Evolutionary conservation across 2,888 invertebrate genomes (phyloP).

Genomic region (Caenorhabditis doughertyi): DNA sequence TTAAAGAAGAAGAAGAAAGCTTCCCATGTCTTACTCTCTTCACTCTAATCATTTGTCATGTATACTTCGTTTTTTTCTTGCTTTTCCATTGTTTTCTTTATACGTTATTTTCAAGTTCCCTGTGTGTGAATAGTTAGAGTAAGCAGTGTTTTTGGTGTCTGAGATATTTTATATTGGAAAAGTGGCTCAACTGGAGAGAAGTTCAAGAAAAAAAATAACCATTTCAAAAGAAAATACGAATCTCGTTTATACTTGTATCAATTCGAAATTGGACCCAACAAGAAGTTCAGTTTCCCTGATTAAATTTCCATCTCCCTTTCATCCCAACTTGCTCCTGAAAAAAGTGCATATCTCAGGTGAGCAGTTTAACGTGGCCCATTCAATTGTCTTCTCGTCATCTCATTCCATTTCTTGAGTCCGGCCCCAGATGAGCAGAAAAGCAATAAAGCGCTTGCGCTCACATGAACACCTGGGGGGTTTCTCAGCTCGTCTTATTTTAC

Average conservation of each 20-base stretch:
- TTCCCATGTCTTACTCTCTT: slow-evolving; percentile 22
- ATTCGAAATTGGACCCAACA: too few species aligned
- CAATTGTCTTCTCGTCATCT: slow-evolving; percentile 3
- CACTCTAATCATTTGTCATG: slow-evolving; percentile 41
- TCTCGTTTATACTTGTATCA: too few species aligned
- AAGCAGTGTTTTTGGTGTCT: too few species aligned
- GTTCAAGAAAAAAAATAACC: too few species aligned
- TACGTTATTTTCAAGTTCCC: too few species aligned
- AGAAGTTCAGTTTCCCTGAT: too few species aligned
- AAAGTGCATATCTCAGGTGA: slow-evolving; percentile 34
- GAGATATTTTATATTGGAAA: too few species aligned
- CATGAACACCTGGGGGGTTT: slow-evolving; percentile 57
- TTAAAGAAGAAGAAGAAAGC: slow-evolving; percentile 28
- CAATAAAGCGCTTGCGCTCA: slow-evolving; percentile 45
- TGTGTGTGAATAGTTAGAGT: not conserved
- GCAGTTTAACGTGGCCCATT: not conserved
- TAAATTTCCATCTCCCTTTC: too few species aligned
- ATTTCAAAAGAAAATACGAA: too few species aligned
- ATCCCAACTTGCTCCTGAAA: too few species aligned
- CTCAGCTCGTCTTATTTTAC: not conserved
- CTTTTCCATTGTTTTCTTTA: too few species aligned
- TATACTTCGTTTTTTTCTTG: slow-evolving; percentile 33
- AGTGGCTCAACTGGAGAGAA: too few species aligned
- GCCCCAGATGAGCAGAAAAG: slow-evolving; percentile 8
- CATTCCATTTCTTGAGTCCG: slow-evolving; percentile 13